These are phyloP conservation scores for Colostygia pectinataria DNA, from an alignment of 2,888 invertebrate species.

Conservation along the genomic window DNA sequence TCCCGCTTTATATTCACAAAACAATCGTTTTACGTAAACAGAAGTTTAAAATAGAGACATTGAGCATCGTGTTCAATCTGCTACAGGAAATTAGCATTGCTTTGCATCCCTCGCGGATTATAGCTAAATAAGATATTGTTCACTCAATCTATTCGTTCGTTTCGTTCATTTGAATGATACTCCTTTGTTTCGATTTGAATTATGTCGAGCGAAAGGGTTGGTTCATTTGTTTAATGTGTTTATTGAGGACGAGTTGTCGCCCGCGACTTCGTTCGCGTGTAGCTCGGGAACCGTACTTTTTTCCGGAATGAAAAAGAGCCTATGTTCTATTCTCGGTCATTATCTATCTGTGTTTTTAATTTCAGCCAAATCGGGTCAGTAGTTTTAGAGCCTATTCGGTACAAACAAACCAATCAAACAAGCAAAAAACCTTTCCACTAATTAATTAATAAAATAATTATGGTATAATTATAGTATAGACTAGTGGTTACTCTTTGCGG, in stretches of 20 bases:
- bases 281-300: no score
- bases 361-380: no score
- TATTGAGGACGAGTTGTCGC: constrained; percentile 8
- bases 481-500: no score
- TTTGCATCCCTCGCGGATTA: constrained; percentile 74
- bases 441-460: no score
- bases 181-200: constrained; percentile 67
- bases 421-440: no score
- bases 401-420: no score
- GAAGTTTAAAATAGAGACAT: constrained; percentile 62
- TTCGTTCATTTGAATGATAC: constrained; percentile 66
- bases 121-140: constrained; percentile 82
- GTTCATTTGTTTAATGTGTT: constrained; percentile 32
- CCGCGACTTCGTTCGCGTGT: no score
- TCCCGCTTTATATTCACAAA: constrained; percentile 53
- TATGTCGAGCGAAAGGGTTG: constrained; percentile 39
- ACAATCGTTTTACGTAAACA: constrained; percentile 58
- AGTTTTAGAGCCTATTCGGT: no score
- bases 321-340: no score
- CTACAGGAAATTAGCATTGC: constrained; percentile 79
- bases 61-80: constrained; percentile 67
- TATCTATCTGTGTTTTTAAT: no score
- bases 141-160: constrained; percentile 73
- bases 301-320: no score
- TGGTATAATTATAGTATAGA: no score